These are phyloP conservation scores for Parnassius orleans DNA, from an alignment of 2,888 invertebrate species.

Conservation along the genomic window DNA sequence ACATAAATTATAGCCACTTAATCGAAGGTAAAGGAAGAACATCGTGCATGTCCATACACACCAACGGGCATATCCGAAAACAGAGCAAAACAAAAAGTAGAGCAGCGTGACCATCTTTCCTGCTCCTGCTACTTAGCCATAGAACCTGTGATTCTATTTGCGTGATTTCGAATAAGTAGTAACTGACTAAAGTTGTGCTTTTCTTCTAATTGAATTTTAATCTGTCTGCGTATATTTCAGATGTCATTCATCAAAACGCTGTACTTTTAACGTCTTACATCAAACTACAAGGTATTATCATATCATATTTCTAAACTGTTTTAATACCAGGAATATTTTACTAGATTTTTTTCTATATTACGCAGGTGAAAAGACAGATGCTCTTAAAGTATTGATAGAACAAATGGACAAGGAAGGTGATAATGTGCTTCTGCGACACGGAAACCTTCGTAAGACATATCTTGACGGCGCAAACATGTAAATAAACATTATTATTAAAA, in stretches of 20 bases:
- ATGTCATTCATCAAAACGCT: slow-evolving; percentile 49
- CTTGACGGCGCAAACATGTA: slow-evolving; percentile 57
- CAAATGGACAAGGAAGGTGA: slow-evolving; percentile 49
- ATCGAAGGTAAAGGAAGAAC: too few relatives aligned
- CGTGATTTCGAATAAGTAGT: too few relatives aligned
- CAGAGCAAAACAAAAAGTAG: too few relatives aligned
- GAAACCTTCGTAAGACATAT: slow-evolving; percentile 55
- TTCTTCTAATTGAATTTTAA: not conserved
- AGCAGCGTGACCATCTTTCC: too few relatives aligned
- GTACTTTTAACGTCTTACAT: slow-evolving; percentile 53
- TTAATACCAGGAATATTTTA: not conserved
- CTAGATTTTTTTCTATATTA: not conserved
- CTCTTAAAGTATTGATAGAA: slow-evolving; percentile 48
- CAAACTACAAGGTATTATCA: slow-evolving; percentile 50
- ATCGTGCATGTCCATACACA: too few relatives aligned
- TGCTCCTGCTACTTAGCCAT: too few relatives aligned
- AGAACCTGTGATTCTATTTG: too few relatives aligned
- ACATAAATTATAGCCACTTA: too few relatives aligned
- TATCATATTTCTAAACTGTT: not conserved
- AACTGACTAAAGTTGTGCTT: too few relatives aligned
- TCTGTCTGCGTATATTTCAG: slow-evolving; percentile 43
- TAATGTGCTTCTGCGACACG: slow-evolving; percentile 59
- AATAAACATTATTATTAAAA: slow-evolving; percentile 28
- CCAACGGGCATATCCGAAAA: too few relatives aligned
- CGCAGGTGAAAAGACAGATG: slow-evolving; percentile 57